Evolutionary conservation across 2,797 vertebrate genomes (phyloP).

Genomic region (Scyliorhinus canicula): DNA sequence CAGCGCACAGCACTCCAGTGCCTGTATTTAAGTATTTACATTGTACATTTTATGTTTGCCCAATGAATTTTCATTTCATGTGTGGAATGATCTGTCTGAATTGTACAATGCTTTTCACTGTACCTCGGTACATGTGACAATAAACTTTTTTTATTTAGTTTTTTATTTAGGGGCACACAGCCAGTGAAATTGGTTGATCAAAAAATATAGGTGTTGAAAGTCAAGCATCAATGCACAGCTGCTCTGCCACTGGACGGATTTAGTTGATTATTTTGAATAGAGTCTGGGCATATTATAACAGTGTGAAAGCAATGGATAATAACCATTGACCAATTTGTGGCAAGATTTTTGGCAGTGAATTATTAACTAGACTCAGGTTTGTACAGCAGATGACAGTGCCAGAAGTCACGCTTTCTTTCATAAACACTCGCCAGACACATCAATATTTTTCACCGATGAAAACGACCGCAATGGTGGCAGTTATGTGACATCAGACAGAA

Average conservation of each 20-base stretch:
- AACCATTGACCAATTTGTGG: neutral
- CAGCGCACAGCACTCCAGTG: no score
- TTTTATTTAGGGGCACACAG: neutral
- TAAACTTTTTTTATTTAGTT: no score
- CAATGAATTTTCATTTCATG: no score
- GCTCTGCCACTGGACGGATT: neutral
- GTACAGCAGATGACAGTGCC: neutral
- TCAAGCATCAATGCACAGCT: neutral
- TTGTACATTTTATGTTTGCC: no score
- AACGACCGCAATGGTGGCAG: neutral
- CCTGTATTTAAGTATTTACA: no score
- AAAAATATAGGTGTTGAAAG: slow-evolving; percentile 2
- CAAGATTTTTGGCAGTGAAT: neutral
- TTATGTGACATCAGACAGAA: neutral
- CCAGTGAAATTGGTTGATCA: neutral
- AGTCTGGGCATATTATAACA: neutral
- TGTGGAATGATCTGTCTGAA: no score
- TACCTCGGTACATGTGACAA: no score
- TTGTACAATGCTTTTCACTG: no score
- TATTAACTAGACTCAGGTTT: neutral
- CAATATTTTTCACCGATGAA: neutral
- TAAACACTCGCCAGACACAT: neutral
- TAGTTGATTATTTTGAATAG: slow-evolving; percentile 1
- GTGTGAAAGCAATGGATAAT: neutral
- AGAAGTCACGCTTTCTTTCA: neutral